phyloP scores from a whole-genome alignment of 1,140 invertebrate genomes.

The Polypedilum pembai region DNA sequence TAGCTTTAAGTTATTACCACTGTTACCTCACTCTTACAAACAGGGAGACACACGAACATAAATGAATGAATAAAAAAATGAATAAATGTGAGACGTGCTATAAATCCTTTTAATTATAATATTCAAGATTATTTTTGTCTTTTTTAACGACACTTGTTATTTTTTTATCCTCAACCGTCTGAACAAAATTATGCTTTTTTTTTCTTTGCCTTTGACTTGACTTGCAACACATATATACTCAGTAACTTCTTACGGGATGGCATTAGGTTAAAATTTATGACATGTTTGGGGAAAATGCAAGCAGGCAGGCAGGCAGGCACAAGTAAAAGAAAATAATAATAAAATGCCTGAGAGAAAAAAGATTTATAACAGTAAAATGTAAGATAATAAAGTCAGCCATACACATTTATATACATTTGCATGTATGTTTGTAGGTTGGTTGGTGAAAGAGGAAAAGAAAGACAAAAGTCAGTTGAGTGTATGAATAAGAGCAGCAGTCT shows the following conservation, averaged over 20 bases:
- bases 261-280: slow-evolving; percentile 1
- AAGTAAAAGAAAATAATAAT: neutral
- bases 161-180: neutral
- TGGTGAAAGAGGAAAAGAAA: neutral
- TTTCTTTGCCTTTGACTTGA: neutral
- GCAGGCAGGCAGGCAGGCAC: neutral
- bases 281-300: neutral
- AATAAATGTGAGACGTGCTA: neutral
- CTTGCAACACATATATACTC: no score
- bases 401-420: neutral
- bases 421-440: no score
- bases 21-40: neutral
- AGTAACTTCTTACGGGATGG: neutral
- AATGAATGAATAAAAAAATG: neutral
- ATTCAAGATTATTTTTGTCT: slow-evolving; percentile 26
- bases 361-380: slow-evolving; percentile 19
- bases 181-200: neutral
- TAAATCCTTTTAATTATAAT: slow-evolving; percentile 28
- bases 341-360: neutral
- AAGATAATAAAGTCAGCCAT: slow-evolving; percentile 18
- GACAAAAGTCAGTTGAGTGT: neutral
- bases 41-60: neutral
- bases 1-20: neutral
- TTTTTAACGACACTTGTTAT: slow-evolving; percentile 21
- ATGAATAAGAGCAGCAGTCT: neutral